Evolutionary conservation across 2,888 invertebrate genomes (phyloP).

Genomic region (Cynaeus angustus): DNA sequence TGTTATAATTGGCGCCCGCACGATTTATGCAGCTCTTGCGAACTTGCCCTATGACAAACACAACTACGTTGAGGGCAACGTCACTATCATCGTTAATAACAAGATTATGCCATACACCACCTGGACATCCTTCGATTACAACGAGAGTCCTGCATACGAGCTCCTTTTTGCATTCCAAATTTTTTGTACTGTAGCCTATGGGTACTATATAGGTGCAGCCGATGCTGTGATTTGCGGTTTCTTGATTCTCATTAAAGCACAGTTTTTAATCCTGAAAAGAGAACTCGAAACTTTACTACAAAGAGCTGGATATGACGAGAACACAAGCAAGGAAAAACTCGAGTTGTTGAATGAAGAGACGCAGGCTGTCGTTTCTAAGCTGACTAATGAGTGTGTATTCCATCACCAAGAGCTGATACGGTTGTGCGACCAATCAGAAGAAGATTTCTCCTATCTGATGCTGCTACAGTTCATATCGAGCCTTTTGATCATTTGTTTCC

Average conservation of each 20-base stretch:
- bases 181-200: conserved; percentile 31
- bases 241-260: conserved; percentile 46
- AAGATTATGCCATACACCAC: conserved; percentile 42
- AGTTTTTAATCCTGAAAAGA: conserved; percentile 44
- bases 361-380: conserved; percentile 23
- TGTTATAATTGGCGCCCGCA: neutral
- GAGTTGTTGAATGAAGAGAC: conserved; percentile 15
- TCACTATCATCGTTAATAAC: conserved; percentile 20
- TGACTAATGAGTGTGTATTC: conserved; percentile 40
- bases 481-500: conserved; percentile 50
- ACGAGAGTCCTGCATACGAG: conserved; percentile 41
- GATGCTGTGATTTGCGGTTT: conserved; percentile 48
- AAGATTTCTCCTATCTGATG: conserved; percentile 48
- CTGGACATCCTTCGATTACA: conserved; percentile 46
- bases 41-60: conserved; percentile 24
- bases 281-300: conserved; percentile 22
- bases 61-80: conserved; percentile 24
- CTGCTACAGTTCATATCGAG: conserved; percentile 51
- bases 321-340: neutral
- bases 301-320: conserved; percentile 11
- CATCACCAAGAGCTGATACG: conserved; percentile 49
- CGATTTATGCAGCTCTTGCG: conserved; percentile 16
- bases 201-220: conserved; percentile 43
- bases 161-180: conserved; percentile 42
- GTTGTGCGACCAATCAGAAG: conserved; percentile 49